Base-by-base conservation (phyloP, 1,140 invertebrate genomes). In the Riptortus pedestris region DNA sequence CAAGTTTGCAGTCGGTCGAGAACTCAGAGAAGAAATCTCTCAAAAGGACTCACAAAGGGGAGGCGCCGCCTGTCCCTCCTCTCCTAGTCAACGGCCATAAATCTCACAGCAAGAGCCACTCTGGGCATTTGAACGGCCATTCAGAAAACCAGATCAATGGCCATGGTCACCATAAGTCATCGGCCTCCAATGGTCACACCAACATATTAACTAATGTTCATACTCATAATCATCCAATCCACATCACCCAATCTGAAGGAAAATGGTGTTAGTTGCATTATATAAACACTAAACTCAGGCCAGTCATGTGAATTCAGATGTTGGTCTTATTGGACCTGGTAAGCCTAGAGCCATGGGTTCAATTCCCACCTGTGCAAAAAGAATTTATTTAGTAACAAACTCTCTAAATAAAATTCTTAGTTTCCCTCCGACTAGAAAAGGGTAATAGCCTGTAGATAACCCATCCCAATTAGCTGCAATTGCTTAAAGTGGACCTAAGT, bases 1-100 rank as follows among this genome's bases (percentile, higher is more conserved):
- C 84, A 11, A 91, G 88, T 74, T 78, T 90, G 20, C 88, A 91
- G 68, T 89, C 86, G 0, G 81, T 90, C 0, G 83, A 81, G 65
- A 73, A 74, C 20, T 70, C 72, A 1, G 38, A 70, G 72, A 65
- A 70, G 60, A 80, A 79, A 65, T 73, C 78, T 1, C 73, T 71
- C 2, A 82, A 83, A 67, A 73, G 81, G 31, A 81, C 79, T 64
- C 74, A 82, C 63, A 78, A 79, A 65, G 79, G 80, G 2, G 79
- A 82, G 69, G 73, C 73, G 5, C 77, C 79, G 1, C 67, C 62
- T 14, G 33, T 68, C 2, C 67, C 65, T n/a, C 61, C 16, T 3
- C 2, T 51, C 18, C 2, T 51, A 24, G 18, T n/a, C 18, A 22
- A 22, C 9, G n/a, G 22, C 22, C n/a, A 22, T 24, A 26, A 58